Percentiles rank a stretch among this genome's conserved stretches.
These are phyloP conservation scores for Temnothorax unifasciatus DNA, from an alignment of 2,888 invertebrate genomes.

Conservation along the genomic window DNA sequence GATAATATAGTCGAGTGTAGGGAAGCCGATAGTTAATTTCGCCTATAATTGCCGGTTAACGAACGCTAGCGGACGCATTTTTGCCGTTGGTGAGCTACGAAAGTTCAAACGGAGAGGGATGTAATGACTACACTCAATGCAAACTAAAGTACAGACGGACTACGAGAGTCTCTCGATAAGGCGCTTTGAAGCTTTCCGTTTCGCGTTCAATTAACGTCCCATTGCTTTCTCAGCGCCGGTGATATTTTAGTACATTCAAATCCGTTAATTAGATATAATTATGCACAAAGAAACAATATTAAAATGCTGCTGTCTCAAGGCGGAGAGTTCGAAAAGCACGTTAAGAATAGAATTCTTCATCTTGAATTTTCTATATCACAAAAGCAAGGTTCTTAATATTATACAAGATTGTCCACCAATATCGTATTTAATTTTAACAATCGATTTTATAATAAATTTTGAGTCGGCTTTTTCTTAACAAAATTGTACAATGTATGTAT, in stretches of 20 bases:
- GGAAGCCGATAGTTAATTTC: conserved; percentile 26
- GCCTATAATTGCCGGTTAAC: conserved; percentile 14
- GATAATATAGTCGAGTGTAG: not conserved
- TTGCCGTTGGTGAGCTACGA: conserved; percentile 14
- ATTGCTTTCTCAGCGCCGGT: not conserved
- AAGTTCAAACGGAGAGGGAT: conserved; percentile 4
- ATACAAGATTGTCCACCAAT: not conserved
- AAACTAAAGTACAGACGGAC: not conserved
- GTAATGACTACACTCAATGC: conserved; percentile 15
- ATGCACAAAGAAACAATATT: not conserved
- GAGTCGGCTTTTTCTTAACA: not conserved
- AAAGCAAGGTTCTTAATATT: not conserved
- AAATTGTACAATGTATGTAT: not conserved
- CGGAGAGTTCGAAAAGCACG: not conserved
- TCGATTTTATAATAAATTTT: not conserved
- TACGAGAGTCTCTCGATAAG: not conserved
- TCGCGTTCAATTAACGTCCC: conserved; percentile 27
- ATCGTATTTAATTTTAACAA: not conserved
- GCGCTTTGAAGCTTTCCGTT: conserved; percentile 24
- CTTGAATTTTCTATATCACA: not conserved
- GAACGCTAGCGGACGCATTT: not conserved
- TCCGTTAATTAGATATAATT: conserved; percentile 33
- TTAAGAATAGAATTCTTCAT: not conserved
- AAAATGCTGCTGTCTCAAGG: not conserved
- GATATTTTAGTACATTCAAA: not conserved